Evolutionary conservation across 2,888 invertebrate genomes (phyloP), one percentile per base, ranked within the genome.

Genomic region (Melikaiella ostensackeni): DNA sequence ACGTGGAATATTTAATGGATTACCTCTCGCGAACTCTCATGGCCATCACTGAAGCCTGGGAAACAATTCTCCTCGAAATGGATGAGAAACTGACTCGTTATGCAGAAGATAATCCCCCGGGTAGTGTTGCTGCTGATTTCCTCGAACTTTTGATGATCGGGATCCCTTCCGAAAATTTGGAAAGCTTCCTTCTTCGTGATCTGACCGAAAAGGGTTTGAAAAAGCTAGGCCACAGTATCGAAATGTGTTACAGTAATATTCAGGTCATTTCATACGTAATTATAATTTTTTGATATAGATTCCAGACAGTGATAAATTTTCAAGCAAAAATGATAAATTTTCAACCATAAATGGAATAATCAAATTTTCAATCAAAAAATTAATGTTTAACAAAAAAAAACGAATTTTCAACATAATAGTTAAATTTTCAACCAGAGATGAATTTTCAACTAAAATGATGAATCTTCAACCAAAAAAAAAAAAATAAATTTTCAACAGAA

Each of bases 191-290:
- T 21, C 90, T 95, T 19, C 94, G 94, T 84, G 97, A 98, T 88
- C 92, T 98, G 75, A 97, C 98, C 8, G 97, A 98, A 79, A 98
- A 98, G 92, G 98, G 98, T 21, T 92, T 98, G 63, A 98, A 98
- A 91, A 98, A 98, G 89, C 94, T 98, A 84, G 97, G 98, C 4
- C 96, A 96, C 89, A 97, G 98, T 13, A 97, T 99, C 82, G 99
- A 99, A 91, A 94, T 97, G 83, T 98, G 98, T 86, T 98, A 99
- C 88, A 96, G 97, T 50, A 98, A 97, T 84, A 98, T 99, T 85
- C 98, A 98, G 92, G 90, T 90, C 82, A 59, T 42, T 42, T 42
- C 6, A 27, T 59, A 59, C 11, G 21, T 21, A 24, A 11, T 21
- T 24, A 59, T 27, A 16, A 73, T 46, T 64, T 27, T n/a, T 24